Evolutionary conservation across 2,797 vertebrate species (phyloP).

Genomic region (Darevskia mixta): DNA sequence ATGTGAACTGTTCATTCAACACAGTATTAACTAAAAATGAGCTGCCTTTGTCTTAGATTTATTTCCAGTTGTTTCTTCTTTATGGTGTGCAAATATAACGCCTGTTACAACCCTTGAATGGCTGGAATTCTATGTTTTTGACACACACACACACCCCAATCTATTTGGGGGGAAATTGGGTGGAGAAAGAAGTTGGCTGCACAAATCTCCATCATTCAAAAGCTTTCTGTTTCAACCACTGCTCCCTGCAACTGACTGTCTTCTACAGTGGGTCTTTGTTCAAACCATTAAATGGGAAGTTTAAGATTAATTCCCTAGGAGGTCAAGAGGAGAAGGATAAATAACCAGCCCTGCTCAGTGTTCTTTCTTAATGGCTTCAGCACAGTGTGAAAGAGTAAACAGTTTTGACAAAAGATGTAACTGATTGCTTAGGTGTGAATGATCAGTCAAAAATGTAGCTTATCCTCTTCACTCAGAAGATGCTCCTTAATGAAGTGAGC

Average conservation of each 20-base stretch:
- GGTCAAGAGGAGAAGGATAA: conserved; percentile 81
- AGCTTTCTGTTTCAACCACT: conserved; percentile 68
- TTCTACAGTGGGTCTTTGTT: conserved; percentile 68
- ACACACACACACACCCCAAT: neutral
- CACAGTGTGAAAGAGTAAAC: conserved; percentile 84
- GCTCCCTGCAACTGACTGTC: conserved; percentile 61
- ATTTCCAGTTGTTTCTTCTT: conserved; percentile 34
- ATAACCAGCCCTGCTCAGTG: conserved; percentile 72
- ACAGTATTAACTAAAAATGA: conserved; percentile 35
- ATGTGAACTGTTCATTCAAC: conserved; percentile 13
- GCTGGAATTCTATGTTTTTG: conserved; percentile 45
- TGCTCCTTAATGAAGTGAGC: conserved; percentile 65
- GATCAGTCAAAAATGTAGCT: conserved; percentile 76
- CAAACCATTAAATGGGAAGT: conserved; percentile 78
- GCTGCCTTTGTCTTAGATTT: conserved; percentile 42
- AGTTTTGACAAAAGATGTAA: conserved; percentile 82
- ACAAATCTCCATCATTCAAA: conserved; percentile 58
- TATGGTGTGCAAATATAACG: conserved; percentile 47
- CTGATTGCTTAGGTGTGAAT: conserved; percentile 78
- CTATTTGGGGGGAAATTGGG: conserved; percentile 1
- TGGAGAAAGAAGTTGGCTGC: conserved; percentile 52
- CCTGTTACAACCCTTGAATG: conserved; percentile 13
- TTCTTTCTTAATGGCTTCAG: conserved; percentile 75
- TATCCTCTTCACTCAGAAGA: conserved; percentile 69
- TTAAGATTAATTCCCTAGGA: conserved; percentile 81